These are phyloP conservation scores for Hermodice carunculata DNA, from an alignment of 2,888 invertebrate species.

Conservation along the genomic window DNA sequence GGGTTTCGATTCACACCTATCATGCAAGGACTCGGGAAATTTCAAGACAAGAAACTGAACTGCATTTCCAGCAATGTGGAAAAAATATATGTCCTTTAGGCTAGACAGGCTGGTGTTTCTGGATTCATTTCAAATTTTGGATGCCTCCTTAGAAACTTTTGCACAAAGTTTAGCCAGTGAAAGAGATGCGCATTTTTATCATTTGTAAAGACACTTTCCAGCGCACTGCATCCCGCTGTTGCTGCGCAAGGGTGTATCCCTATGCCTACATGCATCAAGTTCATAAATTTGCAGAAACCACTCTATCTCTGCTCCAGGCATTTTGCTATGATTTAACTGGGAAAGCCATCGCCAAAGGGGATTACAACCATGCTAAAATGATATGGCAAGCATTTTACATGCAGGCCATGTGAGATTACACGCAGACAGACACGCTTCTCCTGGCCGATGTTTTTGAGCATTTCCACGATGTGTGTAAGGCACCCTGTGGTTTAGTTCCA, in stretches of 20 bases:
- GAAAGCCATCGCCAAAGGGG: slow-evolving; percentile 19
- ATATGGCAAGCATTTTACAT: slow-evolving; percentile 30
- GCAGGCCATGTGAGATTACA: slow-evolving; percentile 42
- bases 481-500: slow-evolving; percentile 49
- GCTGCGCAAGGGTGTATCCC: not conserved
- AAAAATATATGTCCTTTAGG: slow-evolving; percentile 38
- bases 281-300: not conserved
- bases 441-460: slow-evolving; percentile 58
- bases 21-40: slow-evolving; percentile 8
- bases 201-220: not conserved
- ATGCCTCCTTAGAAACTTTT: too few species aligned
- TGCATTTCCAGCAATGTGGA: slow-evolving; percentile 35
- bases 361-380: slow-evolving; percentile 35
- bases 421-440: slow-evolving; percentile 48
- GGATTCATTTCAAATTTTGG: too few species aligned
- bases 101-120: too few species aligned
- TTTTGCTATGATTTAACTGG: slow-evolving; percentile 25
- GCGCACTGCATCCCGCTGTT: slow-evolving; percentile 12
- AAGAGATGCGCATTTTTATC: slow-evolving; percentile 14
- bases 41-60: slow-evolving; percentile 10
- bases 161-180: too few species aligned
- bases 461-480: slow-evolving; percentile 45
- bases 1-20: slow-evolving; percentile 13
- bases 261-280: not conserved
- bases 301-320: not conserved